Base-by-base conservation (phyloP, 2,888 invertebrate genomes). In the Drosophila pseudotakahashii region DNA sequence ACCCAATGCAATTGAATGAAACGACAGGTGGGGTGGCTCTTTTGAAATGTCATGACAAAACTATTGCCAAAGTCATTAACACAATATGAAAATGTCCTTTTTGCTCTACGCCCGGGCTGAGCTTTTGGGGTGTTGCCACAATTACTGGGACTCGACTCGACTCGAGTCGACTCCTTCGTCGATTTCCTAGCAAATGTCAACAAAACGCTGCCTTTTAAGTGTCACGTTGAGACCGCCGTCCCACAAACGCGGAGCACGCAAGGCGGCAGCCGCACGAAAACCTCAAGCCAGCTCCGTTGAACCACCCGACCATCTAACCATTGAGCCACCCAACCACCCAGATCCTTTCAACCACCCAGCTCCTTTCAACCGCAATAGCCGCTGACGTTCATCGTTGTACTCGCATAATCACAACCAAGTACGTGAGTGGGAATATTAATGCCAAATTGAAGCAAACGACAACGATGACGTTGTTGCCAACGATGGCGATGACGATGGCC, bases 391-490 rank as follows among this genome's bases (percentile, higher is more conserved):
- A 47, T 63, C 76, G 75, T 83, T 75, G 84, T 84, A 78, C 77
- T 81, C 88, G 89, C 85, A 86, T 86, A 86, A 87, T 86, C 84
- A 84, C 88, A 84, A 79, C 79, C 82, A 76, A 79, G 80, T 88
- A 89, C 90, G 89, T 90, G 90, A 90, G 88, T 82, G 82, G 88
- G 84, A 90, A 88, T 89, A 81, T 88, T 88, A 90, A 87, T 90
- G 81, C 77, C 69, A 81, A 87, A 89, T 89, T 90, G 90, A 89
- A 88, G 84, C 83, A 86, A 79, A 81, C 78, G 67, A 76, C 77
- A 66, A 72, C 58, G 67, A 78, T 72, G 59, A 41, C 73, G 68
- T 68, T 67, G 61, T 48, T 36, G 59, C 62, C 62, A 55, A 19
- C 50, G 48, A 63, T 45, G 48, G 52, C 34, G 41, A 60, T 34